Conservation (phyloP, 2,888 invertebrate species). For the Lampropteryx suffumata region DNA sequence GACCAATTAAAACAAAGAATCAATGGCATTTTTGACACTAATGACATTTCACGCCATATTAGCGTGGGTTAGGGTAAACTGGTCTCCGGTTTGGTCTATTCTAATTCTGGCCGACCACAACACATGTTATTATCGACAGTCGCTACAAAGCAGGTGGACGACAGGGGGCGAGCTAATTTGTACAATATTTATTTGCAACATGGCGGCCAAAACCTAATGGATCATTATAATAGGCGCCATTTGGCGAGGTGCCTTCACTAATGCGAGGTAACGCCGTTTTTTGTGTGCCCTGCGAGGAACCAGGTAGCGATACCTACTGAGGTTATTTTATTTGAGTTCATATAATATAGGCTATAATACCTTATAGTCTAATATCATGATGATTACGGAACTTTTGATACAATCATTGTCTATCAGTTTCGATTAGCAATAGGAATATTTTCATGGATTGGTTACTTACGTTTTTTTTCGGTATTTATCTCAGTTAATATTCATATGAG, state of each 20-base stretch:
- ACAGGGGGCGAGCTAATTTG: constrained; percentile 72
- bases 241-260: constrained; percentile 69
- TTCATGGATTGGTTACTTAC: too few species aligned
- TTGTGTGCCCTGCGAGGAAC: constrained; percentile 22
- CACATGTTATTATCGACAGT: constrained; percentile 50
- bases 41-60: constrained; percentile 67
- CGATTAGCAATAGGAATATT: too few species aligned
- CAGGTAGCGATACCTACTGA: constrained; percentile 25
- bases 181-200: constrained; percentile 77
- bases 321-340: too few species aligned
- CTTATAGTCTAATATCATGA: too few species aligned
- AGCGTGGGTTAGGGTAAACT: too few species aligned
- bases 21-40: constrained; percentile 47
- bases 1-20: constrained; percentile 31
- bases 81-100: constrained; percentile 25
- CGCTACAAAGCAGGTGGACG: constrained; percentile 59
- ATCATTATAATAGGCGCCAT: constrained; percentile 66
- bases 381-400: too few species aligned
- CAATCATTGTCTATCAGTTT: too few species aligned
- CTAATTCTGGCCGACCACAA: constrained; percentile 38
- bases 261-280: constrained; percentile 49
- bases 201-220: constrained; percentile 68
- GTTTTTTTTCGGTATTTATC: too few species aligned
- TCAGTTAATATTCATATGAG: too few species aligned
- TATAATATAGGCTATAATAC: too few species aligned